These are phyloP conservation scores for Hetaerina americana DNA, from an alignment of 1,140 invertebrate species.

Conservation along the genomic window DNA sequence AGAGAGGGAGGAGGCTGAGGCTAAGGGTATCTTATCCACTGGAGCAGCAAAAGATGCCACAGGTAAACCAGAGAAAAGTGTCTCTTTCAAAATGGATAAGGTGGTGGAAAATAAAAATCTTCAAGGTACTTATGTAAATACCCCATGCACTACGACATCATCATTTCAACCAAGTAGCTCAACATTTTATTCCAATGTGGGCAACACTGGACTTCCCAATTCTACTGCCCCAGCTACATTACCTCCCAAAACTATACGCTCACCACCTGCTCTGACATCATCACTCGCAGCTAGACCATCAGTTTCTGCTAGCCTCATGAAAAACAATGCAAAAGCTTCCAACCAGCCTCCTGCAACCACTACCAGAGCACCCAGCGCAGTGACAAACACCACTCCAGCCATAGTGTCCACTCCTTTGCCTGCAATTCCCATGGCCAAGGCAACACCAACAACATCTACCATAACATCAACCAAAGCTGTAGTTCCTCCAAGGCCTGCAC, in stretches of 20 bases:
- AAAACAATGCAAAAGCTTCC: too few species aligned
- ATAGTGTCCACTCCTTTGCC: neutral
- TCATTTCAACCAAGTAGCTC: neutral
- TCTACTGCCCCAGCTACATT: neutral
- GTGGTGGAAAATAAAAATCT: neutral
- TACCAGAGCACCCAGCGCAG: neutral
- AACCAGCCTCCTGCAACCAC: neutral
- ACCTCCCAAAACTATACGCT: neutral
- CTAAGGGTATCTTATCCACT: neutral
- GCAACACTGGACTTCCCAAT: neutral
- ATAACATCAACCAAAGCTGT: neutral
- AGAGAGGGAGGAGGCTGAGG: neutral
- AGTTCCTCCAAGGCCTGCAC: neutral
- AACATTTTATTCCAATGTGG: neutral
- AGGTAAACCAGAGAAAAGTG: neutral
- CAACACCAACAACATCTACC: neutral
- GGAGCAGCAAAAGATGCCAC: neutral
- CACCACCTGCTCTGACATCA: neutral
- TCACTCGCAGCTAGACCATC: too few species aligned
- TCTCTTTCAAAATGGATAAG: neutral
- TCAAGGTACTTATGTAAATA: neutral
- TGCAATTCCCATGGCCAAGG: neutral
- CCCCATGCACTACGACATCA: neutral
- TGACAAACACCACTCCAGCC: neutral
- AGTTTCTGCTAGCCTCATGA: too few species aligned